These are phyloP conservation scores for Ranitomeya variabilis DNA, from an alignment of 2,113 vertebrate species.

Conservation along the genomic window DNA sequence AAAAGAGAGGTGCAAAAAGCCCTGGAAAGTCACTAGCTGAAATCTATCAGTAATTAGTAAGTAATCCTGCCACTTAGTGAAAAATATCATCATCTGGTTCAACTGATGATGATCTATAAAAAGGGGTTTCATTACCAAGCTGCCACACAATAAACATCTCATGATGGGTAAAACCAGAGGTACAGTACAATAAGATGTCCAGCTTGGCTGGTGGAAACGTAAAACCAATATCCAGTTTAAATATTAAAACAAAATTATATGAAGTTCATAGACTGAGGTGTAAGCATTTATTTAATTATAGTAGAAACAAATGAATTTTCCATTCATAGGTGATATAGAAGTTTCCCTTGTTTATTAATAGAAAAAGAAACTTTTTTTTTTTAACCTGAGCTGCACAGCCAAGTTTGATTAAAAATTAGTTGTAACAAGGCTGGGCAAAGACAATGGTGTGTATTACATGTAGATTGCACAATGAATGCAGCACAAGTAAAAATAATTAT, in stretches of 20 bases:
- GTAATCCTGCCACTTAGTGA: too few species aligned
- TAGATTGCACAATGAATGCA: not conserved
- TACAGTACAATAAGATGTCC: too few species aligned
- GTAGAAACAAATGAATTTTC: not conserved
- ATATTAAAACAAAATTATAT: not conserved
- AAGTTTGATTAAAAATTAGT: slow-evolving; percentile 17
- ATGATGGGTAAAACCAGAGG: too few species aligned
- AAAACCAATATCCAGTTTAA: not conserved
- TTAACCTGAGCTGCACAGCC: slow-evolving; percentile 31
- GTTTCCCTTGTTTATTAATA: slow-evolving; percentile 39
- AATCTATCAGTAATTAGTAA: too few species aligned
- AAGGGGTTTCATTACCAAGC: too few species aligned
- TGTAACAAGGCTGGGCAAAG: slow-evolving; percentile 33
- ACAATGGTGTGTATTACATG: slow-evolving; percentile 1
- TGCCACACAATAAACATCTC: too few species aligned
- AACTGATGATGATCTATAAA: too few species aligned
- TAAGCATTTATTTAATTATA: not conserved
- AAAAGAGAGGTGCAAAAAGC: too few species aligned
- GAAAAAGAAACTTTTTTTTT: slow-evolving; percentile 18
- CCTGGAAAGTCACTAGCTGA: too few species aligned
- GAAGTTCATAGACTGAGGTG: not conserved
- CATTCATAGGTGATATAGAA: not conserved
- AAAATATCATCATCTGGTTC: too few species aligned
- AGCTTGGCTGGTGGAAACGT: not conserved
- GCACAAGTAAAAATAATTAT: slow-evolving; percentile 16